Evolutionary conservation across 2,888 invertebrate species (phyloP), one percentile per base, ranked within the genome.

Genomic region (Eudasyphora cyanicolor): DNA sequence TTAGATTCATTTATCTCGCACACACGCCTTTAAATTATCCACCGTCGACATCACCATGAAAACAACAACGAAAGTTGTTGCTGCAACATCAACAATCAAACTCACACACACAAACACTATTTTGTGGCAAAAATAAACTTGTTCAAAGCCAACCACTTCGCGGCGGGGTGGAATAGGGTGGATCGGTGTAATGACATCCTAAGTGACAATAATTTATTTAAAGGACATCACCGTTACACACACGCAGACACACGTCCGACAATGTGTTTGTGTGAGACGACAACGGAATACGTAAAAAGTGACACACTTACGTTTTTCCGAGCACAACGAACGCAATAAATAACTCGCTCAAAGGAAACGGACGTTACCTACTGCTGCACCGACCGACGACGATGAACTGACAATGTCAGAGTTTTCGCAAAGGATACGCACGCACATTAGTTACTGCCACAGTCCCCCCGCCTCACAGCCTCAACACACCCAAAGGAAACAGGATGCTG

Each of bases 351-450:
- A 27, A 76, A 74, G 85, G 73, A 78, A 82, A 80, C 82, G 69
- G 82, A 80, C 84, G 73, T 86, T 87, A 87, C 86, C 87, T 85
- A 57, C 85, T 86, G 29, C 83, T 84, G 73, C 86, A 87, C 87
- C 86, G 86, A 85, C 85, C 86, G 86, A 86, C 86, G 86, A 86
- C 85, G 82, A 78, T 84, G 86, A 86, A 86, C 86, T 86, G 84
- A 88, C 86, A 86, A 86, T 71, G 76, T 76, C 84, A 83, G 73
- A 84, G 79, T 57, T 82, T 78, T n/a, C 82, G 79, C 71, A 71
- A 78, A 86, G 76, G 85, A 74, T 84, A 86, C 84, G 82, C 73
- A 86, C 86, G 64, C 75, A 84, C 49, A 73, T 73, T 80, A 62
- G 67, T 79, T 83, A 60, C 51, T 42, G 69, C n/a, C n/a, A n/a